A percentile compares a stretch with the other conserved stretches of the same genome.
Evolutionary conservation across 2,797 vertebrate genomes (phyloP).

Genomic region (Numenius phaeopus): DNA sequence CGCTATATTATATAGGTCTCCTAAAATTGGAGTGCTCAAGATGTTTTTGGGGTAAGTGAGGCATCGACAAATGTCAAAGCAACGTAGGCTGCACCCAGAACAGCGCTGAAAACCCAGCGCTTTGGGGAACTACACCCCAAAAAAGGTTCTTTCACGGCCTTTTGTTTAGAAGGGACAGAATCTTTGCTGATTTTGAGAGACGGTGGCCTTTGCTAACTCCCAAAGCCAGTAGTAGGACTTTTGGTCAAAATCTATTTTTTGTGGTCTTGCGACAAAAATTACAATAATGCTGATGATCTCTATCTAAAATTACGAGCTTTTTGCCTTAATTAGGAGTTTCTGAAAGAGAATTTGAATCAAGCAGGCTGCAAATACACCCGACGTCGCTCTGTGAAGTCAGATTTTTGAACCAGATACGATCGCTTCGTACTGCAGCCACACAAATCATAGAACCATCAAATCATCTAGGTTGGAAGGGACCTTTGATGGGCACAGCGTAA

Average conservation of each 20-base stretch:
- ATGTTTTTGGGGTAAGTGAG: conserved; percentile 14
- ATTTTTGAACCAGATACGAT: background rate
- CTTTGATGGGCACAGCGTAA: background rate
- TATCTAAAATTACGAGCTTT: background rate
- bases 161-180: background rate
- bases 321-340: background rate
- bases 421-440: accelerated
- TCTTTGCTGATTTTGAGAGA: background rate
- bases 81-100: background rate
- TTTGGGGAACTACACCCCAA: background rate
- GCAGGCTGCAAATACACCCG: background rate
- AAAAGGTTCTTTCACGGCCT: background rate
- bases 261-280: background rate
- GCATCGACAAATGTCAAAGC: conserved; percentile 12
- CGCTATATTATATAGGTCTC: conserved; percentile 6
- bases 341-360: background rate
- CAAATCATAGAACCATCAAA: background rate
- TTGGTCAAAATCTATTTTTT: background rate
- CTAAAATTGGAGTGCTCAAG: conserved; percentile 33
- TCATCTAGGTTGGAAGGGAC: background rate
- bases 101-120: background rate
- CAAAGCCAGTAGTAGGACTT: background rate
- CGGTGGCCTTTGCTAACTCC: accelerated
- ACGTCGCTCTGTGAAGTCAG: background rate
- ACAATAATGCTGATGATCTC: background rate